Evolutionary conservation across 1,140 invertebrate species (phyloP), one percentile per base, ranked within the genome.

Genomic region (Drosophila funebris): DNA sequence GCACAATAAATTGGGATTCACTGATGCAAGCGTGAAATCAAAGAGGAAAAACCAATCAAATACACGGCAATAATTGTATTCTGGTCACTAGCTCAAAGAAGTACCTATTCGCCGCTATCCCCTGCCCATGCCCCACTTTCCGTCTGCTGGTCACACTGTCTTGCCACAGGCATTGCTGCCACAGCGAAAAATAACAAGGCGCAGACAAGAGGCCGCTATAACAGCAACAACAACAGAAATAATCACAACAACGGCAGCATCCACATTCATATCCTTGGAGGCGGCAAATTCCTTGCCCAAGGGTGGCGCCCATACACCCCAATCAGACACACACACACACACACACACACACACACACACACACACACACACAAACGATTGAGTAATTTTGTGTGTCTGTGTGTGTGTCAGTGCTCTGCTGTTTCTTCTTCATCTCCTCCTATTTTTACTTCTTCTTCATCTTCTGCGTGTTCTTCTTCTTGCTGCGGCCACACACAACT

Each of bases 191-290:
- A 85, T 81, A 82, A 85, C 69, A 85, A 84, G 81, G 60, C 81
- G 82, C 77, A 85, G 81, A 84, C 81, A 81, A 81, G 74, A 82
- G 78, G 82, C 81, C 71, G 73, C 82, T 62, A 76, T 36, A 66
- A 22, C 62, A 75, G 63, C 44, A 75, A 70, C 56, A 70, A 70
- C 64, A 70, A 33, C 58, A 62, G 52, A 5, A 58, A 44, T 37
- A 16, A 43, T 24, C 13, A 43, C 11, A 18, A 13, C 9, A 46
- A 61, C 24, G 13, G 48, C 37, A 69, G 64, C 54, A 69, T 44
- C 36, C 57, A 52, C 50, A 61, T 63, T 52, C 27, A 71, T 60
- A 56, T 50, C 56, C 57, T 52, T 52, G 56, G 48, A 60, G 54
- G 64, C 64, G 64, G 62, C 70, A 76, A 56, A 85, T 70, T 76